Evolutionary conservation across 2,888 invertebrate genomes (phyloP), one percentile per base, ranked within the genome.

Genomic region (Gisinianus flammeolus): DNA sequence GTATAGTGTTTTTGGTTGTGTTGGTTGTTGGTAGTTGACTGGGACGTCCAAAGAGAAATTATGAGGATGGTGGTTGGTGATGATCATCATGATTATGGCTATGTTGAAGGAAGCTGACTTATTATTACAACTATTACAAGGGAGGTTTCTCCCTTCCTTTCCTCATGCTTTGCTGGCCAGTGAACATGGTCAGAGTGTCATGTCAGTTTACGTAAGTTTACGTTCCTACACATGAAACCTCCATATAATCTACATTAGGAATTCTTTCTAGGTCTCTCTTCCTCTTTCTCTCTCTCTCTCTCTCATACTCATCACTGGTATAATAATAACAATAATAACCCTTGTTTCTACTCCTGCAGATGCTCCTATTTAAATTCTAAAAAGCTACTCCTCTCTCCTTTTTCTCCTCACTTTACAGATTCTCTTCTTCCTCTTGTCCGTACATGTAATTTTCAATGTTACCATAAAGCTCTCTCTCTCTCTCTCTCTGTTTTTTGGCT

Each of bases 51-150:
- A 44, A 54, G n/a, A 68, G 76, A 33, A 76, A 68, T 76, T 76
- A 76, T 76, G 76, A 76, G 22, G 76, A 52, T 68, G 76, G 76
- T 76, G 76, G 76, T 76, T 76, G 76, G 76, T 68, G 76, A 76
- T 76, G 76, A 76, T 76, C 68, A 74, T 74, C 64, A 74, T 74
- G 74, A 74, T 58, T 56, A 72, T 72, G 28, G 56, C 31, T 44
- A 56, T 72, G 56, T 58, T 74, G 62, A 74, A 58, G 74, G 74
- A n/a, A 66, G 44, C 74, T 74, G 64, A 74, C 64, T 74, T 64
- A 74, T 74, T 71, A 71, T 71, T 71, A 71, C 71, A 71, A 31
- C 30, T 71, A 71, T 71, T 71, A 71, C 71, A 28, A 62, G 73
- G 73, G 73, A 74, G 73, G 73, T 64, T 74, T 74, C 62, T 73